A percentile compares a stretch with the other conserved stretches of the same genome.
Conservation (phyloP, 1,140 invertebrate species). For the Lanistes nyassanus region DNA sequence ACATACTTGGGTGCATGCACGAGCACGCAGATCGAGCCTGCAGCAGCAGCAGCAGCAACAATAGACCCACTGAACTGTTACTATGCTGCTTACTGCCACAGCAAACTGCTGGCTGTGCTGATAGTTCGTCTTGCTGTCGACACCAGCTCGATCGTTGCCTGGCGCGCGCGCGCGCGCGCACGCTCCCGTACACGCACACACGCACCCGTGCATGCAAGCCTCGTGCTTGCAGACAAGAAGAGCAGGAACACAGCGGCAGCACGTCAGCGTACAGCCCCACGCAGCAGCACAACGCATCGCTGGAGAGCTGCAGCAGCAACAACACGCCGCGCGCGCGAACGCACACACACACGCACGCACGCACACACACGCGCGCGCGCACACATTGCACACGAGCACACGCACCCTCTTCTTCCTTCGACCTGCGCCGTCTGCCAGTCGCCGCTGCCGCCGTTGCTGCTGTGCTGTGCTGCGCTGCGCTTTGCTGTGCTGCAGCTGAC, state of each 20-base stretch:
- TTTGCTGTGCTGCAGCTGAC: background rate
- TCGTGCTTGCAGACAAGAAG: no score
- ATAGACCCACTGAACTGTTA: no score
- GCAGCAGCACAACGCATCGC: background rate
- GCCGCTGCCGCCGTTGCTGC: background rate
- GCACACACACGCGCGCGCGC: background rate
- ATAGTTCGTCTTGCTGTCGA: background rate
- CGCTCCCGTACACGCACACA: conserved; percentile 17
- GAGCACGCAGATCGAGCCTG: no score
- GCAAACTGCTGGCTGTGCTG: no score
- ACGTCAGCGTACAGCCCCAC: background rate
- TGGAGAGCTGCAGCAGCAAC: background rate
- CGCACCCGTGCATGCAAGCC: conserved; percentile 17
- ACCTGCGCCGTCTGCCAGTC: background rate
- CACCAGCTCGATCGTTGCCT: background rate
- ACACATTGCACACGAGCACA: background rate
- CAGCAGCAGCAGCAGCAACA: no score
- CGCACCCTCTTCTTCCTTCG: background rate
- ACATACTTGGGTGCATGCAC: conserved; percentile 14
- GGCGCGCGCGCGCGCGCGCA: conserved; percentile 6
- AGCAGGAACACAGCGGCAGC: background rate
- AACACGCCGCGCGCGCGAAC: background rate
- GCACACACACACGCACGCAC: conserved; percentile 5
- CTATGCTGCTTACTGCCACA: no score
- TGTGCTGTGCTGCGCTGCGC: background rate